Evolutionary conservation across 2,888 invertebrate species (phyloP), one percentile per base, ranked within the genome.

Genomic region (Pasiphila rectangulata): DNA sequence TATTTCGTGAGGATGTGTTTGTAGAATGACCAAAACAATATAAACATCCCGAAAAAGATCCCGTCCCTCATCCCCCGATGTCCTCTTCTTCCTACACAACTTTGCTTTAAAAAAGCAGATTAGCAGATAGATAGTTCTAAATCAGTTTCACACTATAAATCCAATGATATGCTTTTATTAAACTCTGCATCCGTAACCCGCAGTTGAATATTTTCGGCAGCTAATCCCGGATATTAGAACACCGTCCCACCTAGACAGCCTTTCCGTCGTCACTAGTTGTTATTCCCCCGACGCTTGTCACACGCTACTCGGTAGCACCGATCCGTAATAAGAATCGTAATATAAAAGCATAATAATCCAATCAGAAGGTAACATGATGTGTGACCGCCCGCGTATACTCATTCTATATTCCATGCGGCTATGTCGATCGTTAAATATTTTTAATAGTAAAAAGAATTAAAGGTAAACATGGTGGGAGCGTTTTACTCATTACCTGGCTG

Each of bases 321-420:
- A 75, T 72, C 75, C 72, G 78, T 75, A 78, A 80, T 87, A 85
- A 83, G 83, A 87, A 86, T 76, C 71, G 83, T 86, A 84, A 85
- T 88, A 81, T 84, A 83, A 85, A 81, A 79, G 79, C 74, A 87
- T 88, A 86, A 87, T 87, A 87, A 86, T 86, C 88, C 87, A 88
- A 88, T 88, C 85, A 87, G 75, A 73, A 72, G 67, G 72, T 71
- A 77, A 74, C 72, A 64, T 69, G 75, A 76, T 74, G 79, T 78
- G 77, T 78, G 86, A 77, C 85, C 88, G 84, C 83, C 84, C 83
- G 81, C 69, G 72, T n/a, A 70, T 72, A 65, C 54, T 68, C 62
- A 67, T 75, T 86, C 79, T 81, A 80, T 71, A 88, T 88, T 83
- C 88, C 68, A 63, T 82, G 79, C 79, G 72, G 56, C 51, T 57